Base-by-base conservation (phyloP, 2,797 vertebrate species). In the Sebastes matsubarae region DNA sequence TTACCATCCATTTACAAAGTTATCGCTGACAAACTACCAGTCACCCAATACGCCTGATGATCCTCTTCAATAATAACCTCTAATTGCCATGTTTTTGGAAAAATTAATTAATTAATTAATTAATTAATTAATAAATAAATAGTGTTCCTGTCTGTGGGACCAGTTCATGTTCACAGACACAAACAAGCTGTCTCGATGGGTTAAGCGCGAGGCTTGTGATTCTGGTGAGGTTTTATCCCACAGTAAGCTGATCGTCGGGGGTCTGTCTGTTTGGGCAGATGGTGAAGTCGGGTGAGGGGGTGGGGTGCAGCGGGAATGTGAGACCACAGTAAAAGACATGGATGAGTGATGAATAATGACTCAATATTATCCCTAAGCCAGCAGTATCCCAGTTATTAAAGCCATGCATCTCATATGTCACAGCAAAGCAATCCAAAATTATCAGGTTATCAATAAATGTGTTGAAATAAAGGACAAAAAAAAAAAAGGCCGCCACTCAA, bases 211-310 rank as follows among this genome's bases (percentile, higher is more conserved):
- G 77, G 72, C 58, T 78, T 83, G 34, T 66, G 27, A 60, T 27
- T 79, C 72, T 71, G 68, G 63, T 75, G 85, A 80, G 70, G 78
- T 82, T 85, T 84, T 81, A 91, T 80, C 71, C 79, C 70, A 71
- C 68, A 80, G 73, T 88, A 92, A 92, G 85, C 83, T 73, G 85
- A 76, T 89, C 69, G 74, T 85, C 72, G 82, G 83, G 71, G 83
- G 81, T 75, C 72, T 78, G 86, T 71, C 54, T 84, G 69, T 85
- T 85, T 76, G 38, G 84, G 66, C 74, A 93, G 88, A 90, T 91
- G 90, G 89, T 72, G 72, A 36, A 12, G n/a, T 13, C 72, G 68
- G 68, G 8, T 13, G 20, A 9, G 25, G 55, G 24, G 64, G 22
- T 9, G 63, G 32, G 13, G 11, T 54, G 24, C 27, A 68, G 46